Evolutionary conservation across 2,888 invertebrate genomes (phyloP), one percentile per base, ranked within the genome.

Genomic region (Mamestra brassicae): DNA sequence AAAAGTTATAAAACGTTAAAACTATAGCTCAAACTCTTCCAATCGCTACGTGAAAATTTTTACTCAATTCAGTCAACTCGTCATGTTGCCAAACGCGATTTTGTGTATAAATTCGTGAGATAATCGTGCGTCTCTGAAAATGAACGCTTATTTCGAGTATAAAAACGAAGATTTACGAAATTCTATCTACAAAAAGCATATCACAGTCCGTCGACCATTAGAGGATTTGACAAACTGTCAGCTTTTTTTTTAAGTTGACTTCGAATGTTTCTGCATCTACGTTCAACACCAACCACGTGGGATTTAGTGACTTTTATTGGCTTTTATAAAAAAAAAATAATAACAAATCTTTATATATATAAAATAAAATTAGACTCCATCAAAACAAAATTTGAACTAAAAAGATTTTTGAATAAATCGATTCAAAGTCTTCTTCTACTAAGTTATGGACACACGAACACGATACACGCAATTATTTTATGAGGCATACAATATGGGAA

Each of bases 201-300:
- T 93, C 90, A 89, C 88, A 88, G 89, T 89, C 92, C 91, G 87
- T 91, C 92, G 90, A 92, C 94, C 94, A 95, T 94, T 94, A 92
- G 89, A 91, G 90, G 90, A 93, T 93, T 93, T 93, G 94, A 94
- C 94, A 92, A 91, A 92, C 90, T 92, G 89, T 88, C 88, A 89
- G 75, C 70, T 77, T 81, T 76, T 83, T 84, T 82, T 81, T 73
- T 38, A 55, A 61, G 36, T 67, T 58, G 63, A 38, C 63, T 75
- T 78, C 63, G 52, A 64, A 63, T 50, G 45, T 50, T 74, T 77
- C 61, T 69, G 62, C 69, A 64, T 70, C 4, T 72, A 70, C n/a
- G 36, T 65, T 66, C 62, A 55, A 62, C 70, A 66, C 13, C 8
- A 66, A 82, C 85, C 72, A 82, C 63, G 73, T 73, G 65, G 77